Evolutionary conservation across 2,797 vertebrate species (phyloP).

Genomic region (Gymnodraco acuticeps): DNA sequence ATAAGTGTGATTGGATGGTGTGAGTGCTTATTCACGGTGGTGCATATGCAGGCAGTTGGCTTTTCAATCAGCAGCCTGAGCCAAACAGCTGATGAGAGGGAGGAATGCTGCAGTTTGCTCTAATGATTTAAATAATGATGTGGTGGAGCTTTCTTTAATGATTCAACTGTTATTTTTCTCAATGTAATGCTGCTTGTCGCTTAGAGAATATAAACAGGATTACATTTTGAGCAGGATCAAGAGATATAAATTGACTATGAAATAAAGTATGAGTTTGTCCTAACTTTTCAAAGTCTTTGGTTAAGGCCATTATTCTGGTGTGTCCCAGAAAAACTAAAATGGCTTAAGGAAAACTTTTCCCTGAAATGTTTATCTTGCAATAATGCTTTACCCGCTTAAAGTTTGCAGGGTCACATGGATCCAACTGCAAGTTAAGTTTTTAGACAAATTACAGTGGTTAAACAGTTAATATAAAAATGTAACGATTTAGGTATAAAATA

Average conservation of each 20-base stretch:
- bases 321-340: not conserved
- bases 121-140: constrained; percentile 32
- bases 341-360: not conserved
- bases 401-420: not conserved
- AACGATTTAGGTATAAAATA: no score
- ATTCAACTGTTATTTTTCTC: constrained; percentile 6
- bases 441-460: not conserved
- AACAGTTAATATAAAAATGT: no score
- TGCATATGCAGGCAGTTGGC: constrained; percentile 21
- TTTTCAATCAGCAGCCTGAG: constrained; percentile 58
- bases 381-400: not conserved
- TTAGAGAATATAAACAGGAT: constrained; percentile 4
- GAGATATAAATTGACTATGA: not conserved
- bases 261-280: not conserved
- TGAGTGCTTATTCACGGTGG: constrained; percentile 63
- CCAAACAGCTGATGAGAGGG: constrained; percentile 45
- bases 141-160: constrained; percentile 15
- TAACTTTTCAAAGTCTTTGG: not conserved
- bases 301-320: not conserved
- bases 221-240: not conserved
- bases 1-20: constrained; percentile 69
- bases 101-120: constrained; percentile 5
- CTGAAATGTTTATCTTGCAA: not conserved
- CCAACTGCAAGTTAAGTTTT: no score
- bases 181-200: not conserved